phyloP scores from a whole-genome alignment of 2,113 vertebrate genomes.

The Leptodactylus fuscus region DNA sequence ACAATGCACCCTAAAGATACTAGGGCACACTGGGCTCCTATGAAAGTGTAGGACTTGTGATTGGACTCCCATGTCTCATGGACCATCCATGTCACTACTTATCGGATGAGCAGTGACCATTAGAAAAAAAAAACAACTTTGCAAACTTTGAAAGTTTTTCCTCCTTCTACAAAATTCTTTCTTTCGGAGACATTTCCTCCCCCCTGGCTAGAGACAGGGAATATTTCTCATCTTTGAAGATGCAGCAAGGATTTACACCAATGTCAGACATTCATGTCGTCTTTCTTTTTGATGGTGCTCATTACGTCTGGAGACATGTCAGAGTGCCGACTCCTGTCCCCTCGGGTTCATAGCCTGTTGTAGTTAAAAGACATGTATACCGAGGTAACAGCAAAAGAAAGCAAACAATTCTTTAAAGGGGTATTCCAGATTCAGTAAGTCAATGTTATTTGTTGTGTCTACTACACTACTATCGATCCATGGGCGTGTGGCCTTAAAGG shows the following conservation, averaged over 20 bases:
- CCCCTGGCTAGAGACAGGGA: not conserved
- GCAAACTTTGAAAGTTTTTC: not conserved
- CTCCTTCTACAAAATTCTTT: not conserved
- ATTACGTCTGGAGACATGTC: not conserved
- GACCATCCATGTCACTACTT: no score
- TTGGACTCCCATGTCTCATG: no score
- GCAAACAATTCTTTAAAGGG: not conserved
- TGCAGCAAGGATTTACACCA: not conserved
- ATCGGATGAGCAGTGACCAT: not conserved
- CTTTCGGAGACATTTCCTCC: not conserved
- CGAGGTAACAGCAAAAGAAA: not conserved
- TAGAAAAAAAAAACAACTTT: not conserved
- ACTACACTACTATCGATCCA: not conserved
- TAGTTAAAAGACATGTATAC: not conserved
- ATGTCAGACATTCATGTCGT: not conserved
- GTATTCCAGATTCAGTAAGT: not conserved
- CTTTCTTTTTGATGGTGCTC: not conserved
- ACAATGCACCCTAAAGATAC: no score
- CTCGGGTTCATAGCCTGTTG: not conserved
- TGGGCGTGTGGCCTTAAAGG: not conserved
- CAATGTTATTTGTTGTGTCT: not conserved
- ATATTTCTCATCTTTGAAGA: not conserved
- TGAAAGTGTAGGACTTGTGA: no score
- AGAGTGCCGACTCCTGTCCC: not conserved
- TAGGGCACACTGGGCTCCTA: no score